These are phyloP conservation scores for Cyanocitta stelleri DNA, from an alignment of 2,113 vertebrate genomes.

Conservation along the genomic window DNA sequence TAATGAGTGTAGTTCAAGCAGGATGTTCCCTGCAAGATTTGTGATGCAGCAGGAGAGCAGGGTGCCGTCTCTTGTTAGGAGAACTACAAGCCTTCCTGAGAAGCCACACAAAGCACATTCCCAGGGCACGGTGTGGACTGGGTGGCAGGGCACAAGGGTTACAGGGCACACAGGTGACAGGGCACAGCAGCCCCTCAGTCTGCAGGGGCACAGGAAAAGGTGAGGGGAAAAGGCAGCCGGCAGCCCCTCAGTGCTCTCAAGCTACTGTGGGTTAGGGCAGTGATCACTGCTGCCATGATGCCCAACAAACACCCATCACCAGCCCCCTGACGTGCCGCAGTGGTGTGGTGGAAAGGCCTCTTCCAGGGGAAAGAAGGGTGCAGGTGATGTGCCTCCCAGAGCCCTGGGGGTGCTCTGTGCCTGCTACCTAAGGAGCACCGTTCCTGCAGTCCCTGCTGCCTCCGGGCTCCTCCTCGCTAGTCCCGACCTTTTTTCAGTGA, in stretches of 20 bases:
- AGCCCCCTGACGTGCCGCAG: not conserved
- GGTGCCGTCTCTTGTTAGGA: not conserved
- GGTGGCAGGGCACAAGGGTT: not conserved
- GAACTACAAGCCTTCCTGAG: not conserved
- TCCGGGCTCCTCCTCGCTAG: slow-evolving; percentile 26
- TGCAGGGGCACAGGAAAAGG: not conserved
- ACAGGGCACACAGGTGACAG: not conserved
- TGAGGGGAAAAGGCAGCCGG: not conserved
- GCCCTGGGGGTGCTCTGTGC: not conserved
- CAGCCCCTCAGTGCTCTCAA: not conserved
- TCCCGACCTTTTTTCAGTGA: slow-evolving; percentile 82
- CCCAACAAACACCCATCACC: not conserved
- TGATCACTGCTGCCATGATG: accelerated
- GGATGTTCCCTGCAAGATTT: not conserved
- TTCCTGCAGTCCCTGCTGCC: not conserved
- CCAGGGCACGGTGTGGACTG: not conserved
- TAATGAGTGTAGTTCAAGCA: not conserved
- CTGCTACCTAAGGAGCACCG: not conserved
- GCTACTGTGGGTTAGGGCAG: not conserved
- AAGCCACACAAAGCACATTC: not conserved
- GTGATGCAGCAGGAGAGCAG: not conserved
- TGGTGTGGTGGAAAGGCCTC: not conserved
- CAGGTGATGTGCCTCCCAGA: not conserved
- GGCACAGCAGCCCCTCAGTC: not conserved
- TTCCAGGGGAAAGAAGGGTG: not conserved